Evolutionary conservation across 1,140 invertebrate species (phyloP).

Genomic region (Orius insidiosus): DNA sequence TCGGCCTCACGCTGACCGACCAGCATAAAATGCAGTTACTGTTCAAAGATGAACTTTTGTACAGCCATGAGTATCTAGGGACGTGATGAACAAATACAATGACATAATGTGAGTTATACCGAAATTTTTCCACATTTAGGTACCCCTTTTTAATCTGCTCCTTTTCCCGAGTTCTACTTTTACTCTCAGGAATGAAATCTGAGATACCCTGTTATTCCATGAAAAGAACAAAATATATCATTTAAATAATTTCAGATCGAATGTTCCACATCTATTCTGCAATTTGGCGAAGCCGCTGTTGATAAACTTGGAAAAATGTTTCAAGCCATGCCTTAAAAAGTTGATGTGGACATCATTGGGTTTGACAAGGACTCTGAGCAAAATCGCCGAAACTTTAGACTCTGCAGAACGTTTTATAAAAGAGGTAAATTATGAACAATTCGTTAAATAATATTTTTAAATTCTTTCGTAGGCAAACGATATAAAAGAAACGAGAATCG

Average conservation of each 20-base stretch:
- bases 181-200: no score
- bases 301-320: slow-evolving; percentile 44
- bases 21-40: slow-evolving; percentile 19
- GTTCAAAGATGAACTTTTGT: slow-evolving; percentile 43
- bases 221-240: no score
- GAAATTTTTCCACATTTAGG: no score
- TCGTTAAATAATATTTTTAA: no score
- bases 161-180: no score
- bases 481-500: slow-evolving; percentile 56
- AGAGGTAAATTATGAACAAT: slow-evolving; percentile 27
- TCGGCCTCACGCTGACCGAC: slow-evolving; percentile 26
- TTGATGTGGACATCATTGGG: slow-evolving; percentile 67
- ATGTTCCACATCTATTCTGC: slow-evolving; percentile 43
- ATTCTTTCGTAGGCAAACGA: slow-evolving; percentile 36
- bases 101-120: slow-evolving; percentile 26
- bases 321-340: slow-evolving; percentile 56
- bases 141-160: no score
- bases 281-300: slow-evolving; percentile 48
- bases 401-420: slow-evolving; percentile 53
- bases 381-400: slow-evolving; percentile 36
- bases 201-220: no score
- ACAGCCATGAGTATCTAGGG: slow-evolving; percentile 37
- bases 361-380: slow-evolving; percentile 41
- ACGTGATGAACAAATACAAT: slow-evolving; percentile 38
- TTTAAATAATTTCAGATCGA: slow-evolving; percentile 22